These are phyloP conservation scores for Drosophila hydei DNA, from an alignment of 1,140 invertebrate genomes.

Conservation along the genomic window DNA sequence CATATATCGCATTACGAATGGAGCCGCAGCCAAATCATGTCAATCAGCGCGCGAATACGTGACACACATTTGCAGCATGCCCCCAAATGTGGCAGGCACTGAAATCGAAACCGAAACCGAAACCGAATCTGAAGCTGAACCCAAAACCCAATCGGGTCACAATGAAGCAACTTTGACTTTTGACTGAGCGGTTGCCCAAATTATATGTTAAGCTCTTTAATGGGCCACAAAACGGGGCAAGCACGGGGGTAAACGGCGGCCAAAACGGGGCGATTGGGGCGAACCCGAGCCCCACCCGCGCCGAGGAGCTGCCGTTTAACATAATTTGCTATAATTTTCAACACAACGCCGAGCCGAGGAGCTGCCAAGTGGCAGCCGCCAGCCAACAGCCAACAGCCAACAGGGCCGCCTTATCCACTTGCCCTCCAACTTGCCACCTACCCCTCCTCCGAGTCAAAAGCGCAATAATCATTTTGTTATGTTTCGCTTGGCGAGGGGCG, in stretches of 20 bases:
- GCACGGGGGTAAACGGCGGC: slow-evolving; percentile 1
- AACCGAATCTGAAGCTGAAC: slow-evolving; percentile 14
- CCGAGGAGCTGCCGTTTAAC: slow-evolving; percentile 74
- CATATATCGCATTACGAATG: slow-evolving; percentile 20
- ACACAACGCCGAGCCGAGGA: slow-evolving; percentile 62
- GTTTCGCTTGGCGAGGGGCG: slow-evolving; percentile 9
- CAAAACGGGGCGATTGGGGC: slow-evolving; percentile 15
- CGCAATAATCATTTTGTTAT: slow-evolving; percentile 78
- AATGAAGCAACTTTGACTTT: slow-evolving; percentile 47
- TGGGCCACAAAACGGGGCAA: slow-evolving; percentile 39
- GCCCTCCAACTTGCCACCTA: background rate
- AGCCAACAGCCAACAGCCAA: slow-evolving; percentile 11
- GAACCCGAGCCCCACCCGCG: slow-evolving; percentile 34
- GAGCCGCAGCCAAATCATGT: slow-evolving; percentile 63
- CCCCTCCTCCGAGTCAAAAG: slow-evolving; percentile 41
- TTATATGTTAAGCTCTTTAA: slow-evolving; percentile 63
- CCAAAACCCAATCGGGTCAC: slow-evolving; percentile 20
- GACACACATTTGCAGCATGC: slow-evolving; percentile 66
- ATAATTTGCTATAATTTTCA: slow-evolving; percentile 83
- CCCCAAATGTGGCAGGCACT: background rate
- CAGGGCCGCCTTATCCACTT: slow-evolving; percentile 31
- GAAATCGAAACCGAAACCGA: background rate
- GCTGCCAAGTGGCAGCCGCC: slow-evolving; percentile 42
- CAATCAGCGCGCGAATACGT: slow-evolving; percentile 69
- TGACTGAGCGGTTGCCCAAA: slow-evolving; percentile 38